Evolutionary conservation across 2,888 invertebrate species (phyloP), one percentile per base, ranked within the genome.

Genomic region (Deroplatys truncata): DNA sequence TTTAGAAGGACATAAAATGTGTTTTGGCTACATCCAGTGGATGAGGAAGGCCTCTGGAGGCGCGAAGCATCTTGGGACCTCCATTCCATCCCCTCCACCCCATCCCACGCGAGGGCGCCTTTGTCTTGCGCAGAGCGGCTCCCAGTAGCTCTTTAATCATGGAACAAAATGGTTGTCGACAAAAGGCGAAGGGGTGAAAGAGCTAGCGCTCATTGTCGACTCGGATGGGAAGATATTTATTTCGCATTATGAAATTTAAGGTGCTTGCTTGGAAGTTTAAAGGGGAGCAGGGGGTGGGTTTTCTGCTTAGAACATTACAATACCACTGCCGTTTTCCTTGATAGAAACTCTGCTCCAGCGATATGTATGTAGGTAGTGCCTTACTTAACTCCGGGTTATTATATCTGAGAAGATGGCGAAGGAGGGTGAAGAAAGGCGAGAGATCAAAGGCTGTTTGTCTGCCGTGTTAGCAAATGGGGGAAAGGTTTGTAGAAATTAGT

Each of bases 201-300:
- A 56, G 82, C 15, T 29, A 29, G 29, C 29, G 20, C 16, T 49
- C 28, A 86, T 86, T 86, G 86, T 86, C 82, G 56, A 86, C 82
- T 82, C 86, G 49, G 86, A 86, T 88, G 88, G 84, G 84, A 84
- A 83, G 90, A 89, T 89, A 90, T 90, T 90, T 90, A 90, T 90
- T 90, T 90, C 90, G 90, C 88, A 89, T 90, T 90, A 90, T 90
- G 90, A 89, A 89, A 83, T 89, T 86, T 89, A 89, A 90, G 90
- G 90, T 88, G 89, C 82, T 88, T 85, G 86, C 43, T 84, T 84
- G 43, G 84, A 84, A 88, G 83, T 83, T 88, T 43, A 83, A 88
- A 84, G 82, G 72, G 85, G 25, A 56, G 84, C 16, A 56, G 29
- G 56, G n/a, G 16, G 3, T 13, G 56, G 88, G 86, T 25, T 85